A percentile compares a stretch with the other conserved stretches of the same genome.
These are phyloP conservation scores for Druceiella hillmani DNA, from an alignment of 2,888 invertebrate species.

Conservation along the genomic window DNA sequence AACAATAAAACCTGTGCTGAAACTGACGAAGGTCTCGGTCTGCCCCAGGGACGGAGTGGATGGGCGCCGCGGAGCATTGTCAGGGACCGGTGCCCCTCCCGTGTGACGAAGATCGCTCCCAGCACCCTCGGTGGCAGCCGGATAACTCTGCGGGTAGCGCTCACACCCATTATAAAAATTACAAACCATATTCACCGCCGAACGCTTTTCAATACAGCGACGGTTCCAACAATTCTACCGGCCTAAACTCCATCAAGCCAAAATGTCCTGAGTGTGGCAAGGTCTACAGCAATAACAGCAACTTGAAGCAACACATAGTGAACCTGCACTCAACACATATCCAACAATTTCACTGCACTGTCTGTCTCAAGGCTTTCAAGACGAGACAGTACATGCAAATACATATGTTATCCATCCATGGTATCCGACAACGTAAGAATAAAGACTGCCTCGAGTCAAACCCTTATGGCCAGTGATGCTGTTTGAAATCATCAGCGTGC, in stretches of 20 bases:
- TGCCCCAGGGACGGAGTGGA: slow-evolving; percentile 48
- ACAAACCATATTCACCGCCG: no score
- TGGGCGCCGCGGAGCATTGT: slow-evolving; percentile 30
- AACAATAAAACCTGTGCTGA: no score
- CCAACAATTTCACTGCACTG: slow-evolving; percentile 56
- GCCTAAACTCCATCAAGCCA: slow-evolving; percentile 46
- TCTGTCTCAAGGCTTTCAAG: slow-evolving; percentile 63
- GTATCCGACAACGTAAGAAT: slow-evolving; percentile 56
- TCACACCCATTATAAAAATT: no score
- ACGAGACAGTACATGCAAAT: slow-evolving; percentile 67
- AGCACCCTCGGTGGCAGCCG: slow-evolving; percentile 27
- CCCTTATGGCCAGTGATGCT: no score
- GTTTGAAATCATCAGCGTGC: no score
- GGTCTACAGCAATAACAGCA: slow-evolving; percentile 63
- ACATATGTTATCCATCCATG: slow-evolving; percentile 63
- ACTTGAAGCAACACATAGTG: slow-evolving; percentile 64
- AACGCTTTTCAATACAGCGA: no score
- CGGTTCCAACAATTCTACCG: no score
- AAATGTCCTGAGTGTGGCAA: slow-evolving; percentile 64
- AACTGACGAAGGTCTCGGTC: slow-evolving; percentile 30
- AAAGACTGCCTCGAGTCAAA: no score
- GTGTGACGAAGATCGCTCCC: slow-evolving; percentile 29
- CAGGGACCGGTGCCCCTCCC: slow-evolving; percentile 25
- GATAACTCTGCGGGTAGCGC: no score
- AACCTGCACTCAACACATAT: slow-evolving; percentile 61